Evolutionary conservation across 2,888 invertebrate genomes (phyloP).

Genomic region (Chloromyia formosa): DNA sequence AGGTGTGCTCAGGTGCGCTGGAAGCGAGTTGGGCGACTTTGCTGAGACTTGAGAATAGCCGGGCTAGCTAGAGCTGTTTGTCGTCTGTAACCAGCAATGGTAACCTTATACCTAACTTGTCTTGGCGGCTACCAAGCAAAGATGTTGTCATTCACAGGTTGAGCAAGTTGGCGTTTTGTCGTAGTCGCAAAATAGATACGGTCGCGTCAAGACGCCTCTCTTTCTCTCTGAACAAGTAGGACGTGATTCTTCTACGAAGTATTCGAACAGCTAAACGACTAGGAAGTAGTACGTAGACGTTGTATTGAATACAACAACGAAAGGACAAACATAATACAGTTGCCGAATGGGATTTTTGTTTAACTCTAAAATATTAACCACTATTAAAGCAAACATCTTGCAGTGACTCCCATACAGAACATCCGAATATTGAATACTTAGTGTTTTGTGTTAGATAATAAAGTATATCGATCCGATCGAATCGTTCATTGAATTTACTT

Average conservation of each 20-base stretch:
- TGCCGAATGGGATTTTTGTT: not conserved
- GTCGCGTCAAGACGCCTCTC: slow-evolving; percentile 50
- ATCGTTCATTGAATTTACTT: not conserved
- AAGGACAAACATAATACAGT: not conserved
- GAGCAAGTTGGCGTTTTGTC: slow-evolving; percentile 50
- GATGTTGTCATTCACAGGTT: slow-evolving; percentile 42
- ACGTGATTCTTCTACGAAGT: slow-evolving; percentile 15
- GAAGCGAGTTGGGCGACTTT: not conserved
- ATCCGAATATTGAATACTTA: no score
- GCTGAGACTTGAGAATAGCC: not conserved
- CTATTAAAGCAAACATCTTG: no score
- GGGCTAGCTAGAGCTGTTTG: not conserved
- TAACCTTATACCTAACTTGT: slow-evolving; percentile 27
- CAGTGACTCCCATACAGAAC: not conserved
- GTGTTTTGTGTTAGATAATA: not conserved
- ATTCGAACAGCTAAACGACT: not conserved
- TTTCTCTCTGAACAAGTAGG: slow-evolving; percentile 1
- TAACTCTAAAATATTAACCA: not conserved
- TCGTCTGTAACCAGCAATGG: not conserved
- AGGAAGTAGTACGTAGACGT: no score
- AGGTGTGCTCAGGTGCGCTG: slow-evolving; percentile 20
- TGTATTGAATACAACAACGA: no score
- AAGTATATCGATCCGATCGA: not conserved
- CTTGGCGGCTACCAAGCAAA: slow-evolving; percentile 12
- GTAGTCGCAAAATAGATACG: slow-evolving; percentile 54